A percentile compares a stretch with the other conserved stretches of the same genome.
phyloP scores from a whole-genome alignment of 2,113 vertebrate genomes.

The Datnioides undecimradiatus region DNA sequence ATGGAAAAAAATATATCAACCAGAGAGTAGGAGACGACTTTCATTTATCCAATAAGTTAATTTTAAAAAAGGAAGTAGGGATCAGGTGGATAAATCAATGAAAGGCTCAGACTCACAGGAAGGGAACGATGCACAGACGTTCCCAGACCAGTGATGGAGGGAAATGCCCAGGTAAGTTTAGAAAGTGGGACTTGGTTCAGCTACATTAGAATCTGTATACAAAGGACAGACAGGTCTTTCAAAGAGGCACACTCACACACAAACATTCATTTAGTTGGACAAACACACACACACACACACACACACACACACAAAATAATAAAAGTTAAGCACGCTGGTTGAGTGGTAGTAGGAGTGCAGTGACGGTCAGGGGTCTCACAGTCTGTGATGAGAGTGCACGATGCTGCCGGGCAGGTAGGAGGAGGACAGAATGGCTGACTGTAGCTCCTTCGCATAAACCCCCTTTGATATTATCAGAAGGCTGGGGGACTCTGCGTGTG shows the following conservation, averaged over 20 bases:
- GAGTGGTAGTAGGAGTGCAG: slow-evolving; percentile 38
- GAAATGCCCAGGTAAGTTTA: slow-evolving; percentile 9
- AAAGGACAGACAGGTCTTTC: slow-evolving; percentile 21
- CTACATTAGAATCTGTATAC: slow-evolving; percentile 26
- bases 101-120: background rate
- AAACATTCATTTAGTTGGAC: slow-evolving; percentile 37
- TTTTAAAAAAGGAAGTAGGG: background rate
- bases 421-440: background rate
- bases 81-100: slow-evolving; percentile 14
- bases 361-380: slow-evolving; percentile 34
- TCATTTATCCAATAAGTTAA: slow-evolving; percentile 15
- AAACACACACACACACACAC: slow-evolving; percentile 42
- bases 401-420: slow-evolving; percentile 17
- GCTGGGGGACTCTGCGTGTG: slow-evolving; percentile 24
- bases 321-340: slow-evolving; percentile 48
- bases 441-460: slow-evolving; percentile 6
- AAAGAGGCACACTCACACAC: slow-evolving; percentile 61
- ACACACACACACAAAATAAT: slow-evolving; percentile 42
- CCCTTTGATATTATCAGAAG: slow-evolving; percentile 8
- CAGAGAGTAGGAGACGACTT: background rate
- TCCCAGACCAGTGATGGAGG: too few species aligned
- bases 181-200: slow-evolving; percentile 14
- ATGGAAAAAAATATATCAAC: background rate
- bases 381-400: slow-evolving; percentile 57
- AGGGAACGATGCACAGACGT: background rate